phyloP scores from a whole-genome alignment of 2,113 vertebrate species.

The Platycercus adscitus region DNA sequence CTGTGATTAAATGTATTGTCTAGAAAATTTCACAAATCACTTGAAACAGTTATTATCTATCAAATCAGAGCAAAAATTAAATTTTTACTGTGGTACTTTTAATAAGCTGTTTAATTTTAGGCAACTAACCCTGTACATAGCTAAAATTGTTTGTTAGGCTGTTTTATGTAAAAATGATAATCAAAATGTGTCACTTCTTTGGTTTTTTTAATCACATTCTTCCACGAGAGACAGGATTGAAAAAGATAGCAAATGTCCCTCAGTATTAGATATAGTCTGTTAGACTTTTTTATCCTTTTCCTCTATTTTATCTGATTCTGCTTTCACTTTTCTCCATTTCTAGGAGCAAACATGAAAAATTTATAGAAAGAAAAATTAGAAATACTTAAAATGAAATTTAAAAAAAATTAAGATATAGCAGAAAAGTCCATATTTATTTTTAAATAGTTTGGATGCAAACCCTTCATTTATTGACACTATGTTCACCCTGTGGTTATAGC shows the following conservation, averaged over 20 bases:
- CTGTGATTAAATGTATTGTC: background rate
- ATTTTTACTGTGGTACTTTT: background rate
- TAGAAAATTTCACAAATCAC: background rate
- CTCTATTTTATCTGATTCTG: background rate
- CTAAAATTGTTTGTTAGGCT: background rate
- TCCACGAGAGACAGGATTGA: background rate
- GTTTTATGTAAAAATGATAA: background rate
- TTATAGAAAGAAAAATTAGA: background rate
- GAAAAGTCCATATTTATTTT: background rate
- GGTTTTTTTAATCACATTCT: background rate
- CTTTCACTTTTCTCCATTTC: background rate
- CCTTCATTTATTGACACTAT: background rate
- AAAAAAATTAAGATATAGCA: background rate
- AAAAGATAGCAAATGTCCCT: background rate
- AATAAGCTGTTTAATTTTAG: background rate
- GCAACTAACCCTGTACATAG: background rate
- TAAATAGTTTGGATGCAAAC: background rate
- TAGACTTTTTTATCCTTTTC: background rate
- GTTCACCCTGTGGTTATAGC: background rate
- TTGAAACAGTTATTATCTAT: background rate
- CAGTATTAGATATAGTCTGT: accelerated
- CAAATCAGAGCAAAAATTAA: background rate
- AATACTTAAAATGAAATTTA: background rate
- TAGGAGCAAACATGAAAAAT: background rate
- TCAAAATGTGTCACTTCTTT: background rate